These are phyloP conservation scores for Mus caroli DNA, from an alignment of 2,797 vertebrate genomes.

Conservation along the genomic window DNA sequence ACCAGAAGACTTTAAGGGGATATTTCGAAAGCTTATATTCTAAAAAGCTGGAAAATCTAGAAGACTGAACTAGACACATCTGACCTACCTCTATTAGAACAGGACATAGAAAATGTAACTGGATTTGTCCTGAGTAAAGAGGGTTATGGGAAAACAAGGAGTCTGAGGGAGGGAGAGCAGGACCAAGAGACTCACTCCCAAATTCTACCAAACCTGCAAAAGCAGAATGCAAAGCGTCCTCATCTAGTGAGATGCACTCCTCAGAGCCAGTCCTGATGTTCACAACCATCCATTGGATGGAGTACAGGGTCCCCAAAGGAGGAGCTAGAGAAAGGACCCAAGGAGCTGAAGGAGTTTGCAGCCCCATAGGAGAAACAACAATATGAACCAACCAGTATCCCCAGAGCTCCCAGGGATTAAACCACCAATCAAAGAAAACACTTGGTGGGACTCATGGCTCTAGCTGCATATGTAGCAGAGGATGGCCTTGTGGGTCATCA, in stretches of 20 bases:
- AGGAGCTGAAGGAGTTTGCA: too few relatives aligned
- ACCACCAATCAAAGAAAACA: too few relatives aligned
- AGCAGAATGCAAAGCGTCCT: background rate
- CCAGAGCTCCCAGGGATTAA: too few relatives aligned
- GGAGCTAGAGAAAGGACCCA: too few relatives aligned
- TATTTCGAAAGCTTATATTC: background rate
- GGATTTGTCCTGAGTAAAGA: background rate
- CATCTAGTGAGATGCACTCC: background rate
- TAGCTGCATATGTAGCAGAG: too few relatives aligned
- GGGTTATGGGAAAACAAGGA: background rate
- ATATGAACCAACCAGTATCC: too few relatives aligned
- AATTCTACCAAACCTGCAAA: background rate
- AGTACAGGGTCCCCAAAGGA: too few relatives aligned
- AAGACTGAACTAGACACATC: background rate
- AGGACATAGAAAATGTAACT: background rate
- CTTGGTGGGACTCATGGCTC: too few relatives aligned
- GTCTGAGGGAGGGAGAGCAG: background rate
- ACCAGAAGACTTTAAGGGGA: background rate
- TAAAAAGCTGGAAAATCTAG: background rate
- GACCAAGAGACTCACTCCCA: background rate
- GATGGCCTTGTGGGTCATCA: too few relatives aligned
- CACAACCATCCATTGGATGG: too few relatives aligned
- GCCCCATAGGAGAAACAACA: too few relatives aligned
- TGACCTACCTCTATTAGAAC: background rate
- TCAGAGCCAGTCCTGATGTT: background rate